Conservation (phyloP, 1,140 invertebrate species). For the Pogonognathellus flavescens region DNA sequence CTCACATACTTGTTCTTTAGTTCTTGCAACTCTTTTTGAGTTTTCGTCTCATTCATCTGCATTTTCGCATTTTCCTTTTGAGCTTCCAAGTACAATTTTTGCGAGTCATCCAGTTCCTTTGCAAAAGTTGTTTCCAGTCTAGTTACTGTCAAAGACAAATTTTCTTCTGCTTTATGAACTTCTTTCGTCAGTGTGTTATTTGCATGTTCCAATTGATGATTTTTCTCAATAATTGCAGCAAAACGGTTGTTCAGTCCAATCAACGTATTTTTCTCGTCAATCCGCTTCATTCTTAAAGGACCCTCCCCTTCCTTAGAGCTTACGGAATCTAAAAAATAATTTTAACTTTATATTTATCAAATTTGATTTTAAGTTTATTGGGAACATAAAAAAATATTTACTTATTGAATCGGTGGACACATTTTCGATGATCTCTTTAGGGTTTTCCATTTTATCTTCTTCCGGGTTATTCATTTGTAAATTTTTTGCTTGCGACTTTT, state of each 20-base stretch:
- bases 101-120: slow-evolving; percentile 47
- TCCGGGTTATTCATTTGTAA: too few species aligned
- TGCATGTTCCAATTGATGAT: slow-evolving; percentile 57
- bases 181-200: slow-evolving; percentile 47
- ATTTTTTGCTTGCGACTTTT: too few species aligned
- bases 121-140: slow-evolving; percentile 49
- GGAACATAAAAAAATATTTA: too few species aligned
- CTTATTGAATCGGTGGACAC: too few species aligned
- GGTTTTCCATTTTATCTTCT: too few species aligned
- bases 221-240: slow-evolving; percentile 58
- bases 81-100: slow-evolving; percentile 40
- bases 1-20: slow-evolving; percentile 55
- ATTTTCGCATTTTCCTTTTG: slow-evolving; percentile 49
- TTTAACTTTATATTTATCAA: too few species aligned
- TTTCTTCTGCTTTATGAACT: slow-evolving; percentile 54
- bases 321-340: too few species aligned
- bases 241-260: slow-evolving; percentile 57
- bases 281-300: neutral
- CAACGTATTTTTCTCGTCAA: slow-evolving; percentile 57
- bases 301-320: neutral
- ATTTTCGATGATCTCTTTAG: too few species aligned
- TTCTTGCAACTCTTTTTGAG: slow-evolving; percentile 16
- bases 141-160: slow-evolving; percentile 45
- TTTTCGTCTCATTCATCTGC: slow-evolving; percentile 12
- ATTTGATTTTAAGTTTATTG: too few species aligned